phyloP scores from a whole-genome alignment of 2,797 vertebrate genomes.

The Pachyuromys duprasi region DNA sequence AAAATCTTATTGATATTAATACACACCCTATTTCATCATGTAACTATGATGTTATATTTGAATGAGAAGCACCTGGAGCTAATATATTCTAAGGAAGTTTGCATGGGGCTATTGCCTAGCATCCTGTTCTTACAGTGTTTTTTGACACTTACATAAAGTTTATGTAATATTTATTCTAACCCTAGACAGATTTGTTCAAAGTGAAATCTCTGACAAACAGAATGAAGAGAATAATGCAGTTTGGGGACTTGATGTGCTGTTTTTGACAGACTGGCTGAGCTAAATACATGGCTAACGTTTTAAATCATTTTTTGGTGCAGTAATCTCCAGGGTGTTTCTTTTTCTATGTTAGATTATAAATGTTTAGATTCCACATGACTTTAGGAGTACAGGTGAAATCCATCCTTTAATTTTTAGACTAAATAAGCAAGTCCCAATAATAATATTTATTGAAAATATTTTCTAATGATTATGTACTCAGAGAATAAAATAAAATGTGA shows the following conservation, averaged over 20 bases:
- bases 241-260: not conserved
- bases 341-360: constrained; percentile 45
- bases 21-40: not conserved
- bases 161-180: not conserved
- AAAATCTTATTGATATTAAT: constrained; percentile 63
- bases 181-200: constrained; percentile 10
- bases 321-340: constrained; percentile 31
- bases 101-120: not conserved
- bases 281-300: constrained; percentile 7
- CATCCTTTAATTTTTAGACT: not conserved
- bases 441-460: not conserved
- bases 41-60: constrained; percentile 11
- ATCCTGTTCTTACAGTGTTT: not conserved
- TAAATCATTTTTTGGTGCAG: not conserved
- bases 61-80: constrained; percentile 24
- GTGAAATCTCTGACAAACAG: constrained; percentile 5
- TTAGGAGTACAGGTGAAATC: not conserved
- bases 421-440: not conserved
- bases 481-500: not conserved
- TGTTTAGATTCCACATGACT: constrained; percentile 8
- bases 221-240: not conserved
- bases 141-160: constrained; percentile 9
- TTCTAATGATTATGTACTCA: not conserved
- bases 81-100: not conserved
- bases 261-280: not conserved